phyloP scores from a whole-genome alignment of 1,140 invertebrate species.

The Drosophila grimshawi region DNA sequence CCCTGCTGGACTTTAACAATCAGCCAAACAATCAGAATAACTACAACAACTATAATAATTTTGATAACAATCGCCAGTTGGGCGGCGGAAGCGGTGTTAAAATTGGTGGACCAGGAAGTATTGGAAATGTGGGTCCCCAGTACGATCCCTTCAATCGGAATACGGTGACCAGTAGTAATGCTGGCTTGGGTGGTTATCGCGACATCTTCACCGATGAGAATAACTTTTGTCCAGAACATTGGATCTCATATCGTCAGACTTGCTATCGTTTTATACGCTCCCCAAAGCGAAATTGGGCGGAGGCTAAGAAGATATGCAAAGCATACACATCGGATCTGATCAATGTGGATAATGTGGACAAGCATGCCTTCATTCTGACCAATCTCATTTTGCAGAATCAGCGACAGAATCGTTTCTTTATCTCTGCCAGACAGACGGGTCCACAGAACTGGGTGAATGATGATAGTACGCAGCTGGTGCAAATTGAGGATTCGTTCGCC shows the following conservation, averaged over 20 bases:
- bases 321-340: slow-evolving; percentile 92
- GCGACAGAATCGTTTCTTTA: slow-evolving; percentile 94
- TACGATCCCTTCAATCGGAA: slow-evolving; percentile 79
- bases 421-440: slow-evolving; percentile 90
- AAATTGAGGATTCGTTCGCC: slow-evolving; percentile 93
- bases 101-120: slow-evolving; percentile 49
- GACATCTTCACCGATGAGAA: slow-evolving; percentile 75
- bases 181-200: slow-evolving; percentile 46
- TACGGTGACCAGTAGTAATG: slow-evolving; percentile 24
- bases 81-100: slow-evolving; percentile 42
- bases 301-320: slow-evolving; percentile 92
- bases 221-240: slow-evolving; percentile 91
- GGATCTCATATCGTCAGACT: slow-evolving; percentile 90
- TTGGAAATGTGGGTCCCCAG: slow-evolving; percentile 44
- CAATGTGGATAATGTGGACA: slow-evolving; percentile 91
- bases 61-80: slow-evolving; percentile 44
- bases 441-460: slow-evolving; percentile 94
- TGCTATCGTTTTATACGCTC: slow-evolving; percentile 96
- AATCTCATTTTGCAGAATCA: slow-evolving; percentile 92
- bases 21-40: slow-evolving; percentile 41
- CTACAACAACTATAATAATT: slow-evolving; percentile 43
- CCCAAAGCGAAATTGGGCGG: slow-evolving; percentile 90
- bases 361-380: slow-evolving; percentile 93
- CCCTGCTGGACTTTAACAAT: slow-evolving; percentile 62
- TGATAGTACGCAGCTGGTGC: slow-evolving; percentile 90